phyloP scores from a whole-genome alignment of 2,888 invertebrate species.

The Mechanitis messenoides region DNA sequence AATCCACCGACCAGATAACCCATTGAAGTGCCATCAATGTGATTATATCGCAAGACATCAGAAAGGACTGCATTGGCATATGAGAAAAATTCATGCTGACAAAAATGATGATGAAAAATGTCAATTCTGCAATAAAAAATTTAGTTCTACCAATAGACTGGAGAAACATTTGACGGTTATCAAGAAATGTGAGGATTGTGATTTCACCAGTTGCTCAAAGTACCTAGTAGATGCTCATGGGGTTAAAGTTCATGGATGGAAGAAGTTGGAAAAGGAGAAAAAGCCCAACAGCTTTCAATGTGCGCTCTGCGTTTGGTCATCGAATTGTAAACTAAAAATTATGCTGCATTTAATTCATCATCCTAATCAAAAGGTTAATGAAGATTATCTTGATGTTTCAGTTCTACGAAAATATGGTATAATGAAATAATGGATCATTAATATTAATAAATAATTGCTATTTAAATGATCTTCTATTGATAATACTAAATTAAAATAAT shows the following conservation, averaged over 20 bases:
- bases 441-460: too few species aligned
- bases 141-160: slow-evolving; percentile 21
- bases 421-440: slow-evolving; percentile 21
- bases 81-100: slow-evolving; percentile 23
- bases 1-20: slow-evolving; percentile 53
- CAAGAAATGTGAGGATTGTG: slow-evolving; percentile 35
- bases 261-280: slow-evolving; percentile 15
- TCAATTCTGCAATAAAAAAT: slow-evolving; percentile 22
- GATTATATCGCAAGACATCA: slow-evolving; percentile 47
- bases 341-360: slow-evolving; percentile 63
- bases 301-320: slow-evolving; percentile 45
- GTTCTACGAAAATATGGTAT: slow-evolving; percentile 38
- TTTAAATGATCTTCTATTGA: too few species aligned
- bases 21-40: slow-evolving; percentile 46
- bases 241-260: slow-evolving; percentile 20
- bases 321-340: slow-evolving; percentile 39
- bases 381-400: slow-evolving; percentile 41
- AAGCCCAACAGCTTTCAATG: slow-evolving; percentile 41
- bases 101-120: slow-evolving; percentile 12
- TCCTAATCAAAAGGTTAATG: slow-evolving; percentile 48
- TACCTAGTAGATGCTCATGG: slow-evolving; percentile 30
- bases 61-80: slow-evolving; percentile 39
- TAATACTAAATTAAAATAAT: too few species aligned
- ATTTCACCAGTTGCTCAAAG: slow-evolving; percentile 27
- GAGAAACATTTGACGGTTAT: slow-evolving; percentile 15